Conservation (phyloP, 2,113 vertebrate species). For the Leptodactylus fuscus region DNA sequence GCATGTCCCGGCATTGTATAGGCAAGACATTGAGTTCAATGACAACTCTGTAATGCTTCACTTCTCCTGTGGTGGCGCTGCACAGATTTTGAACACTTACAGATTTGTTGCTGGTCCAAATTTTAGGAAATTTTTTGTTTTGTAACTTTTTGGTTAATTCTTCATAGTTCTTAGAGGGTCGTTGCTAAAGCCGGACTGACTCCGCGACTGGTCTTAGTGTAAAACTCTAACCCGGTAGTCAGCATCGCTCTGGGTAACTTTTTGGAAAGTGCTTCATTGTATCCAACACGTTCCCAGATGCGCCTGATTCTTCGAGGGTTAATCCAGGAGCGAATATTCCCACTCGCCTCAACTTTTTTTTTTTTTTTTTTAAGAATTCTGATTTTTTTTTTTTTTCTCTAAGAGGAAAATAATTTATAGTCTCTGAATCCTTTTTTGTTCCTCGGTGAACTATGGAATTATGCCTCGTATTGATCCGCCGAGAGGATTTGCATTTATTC, state of each 20-base stretch:
- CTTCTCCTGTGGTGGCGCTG: neutral
- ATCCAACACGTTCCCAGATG: neutral
- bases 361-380: neutral
- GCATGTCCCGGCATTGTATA: too few species aligned
- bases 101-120: neutral
- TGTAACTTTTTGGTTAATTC: neutral
- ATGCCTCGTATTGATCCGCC: conserved; percentile 81
- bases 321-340: neutral
- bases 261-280: neutral
- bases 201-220: too few species aligned
- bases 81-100: neutral
- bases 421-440: conserved; percentile 72
- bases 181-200: too few species aligned
- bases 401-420: conserved; percentile 72
- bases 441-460: conserved; percentile 76
- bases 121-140: neutral
- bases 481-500: conserved; percentile 84
- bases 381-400: neutral
- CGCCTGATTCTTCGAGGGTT: neutral
- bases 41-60: neutral
- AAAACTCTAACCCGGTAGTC: neutral
- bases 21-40: neutral
- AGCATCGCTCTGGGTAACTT: neutral
- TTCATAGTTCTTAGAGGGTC: too few species aligned
- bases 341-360: neutral